Base-by-base conservation (phyloP, 1,140 invertebrate genomes). In the Lepidurus packardi region DNA sequence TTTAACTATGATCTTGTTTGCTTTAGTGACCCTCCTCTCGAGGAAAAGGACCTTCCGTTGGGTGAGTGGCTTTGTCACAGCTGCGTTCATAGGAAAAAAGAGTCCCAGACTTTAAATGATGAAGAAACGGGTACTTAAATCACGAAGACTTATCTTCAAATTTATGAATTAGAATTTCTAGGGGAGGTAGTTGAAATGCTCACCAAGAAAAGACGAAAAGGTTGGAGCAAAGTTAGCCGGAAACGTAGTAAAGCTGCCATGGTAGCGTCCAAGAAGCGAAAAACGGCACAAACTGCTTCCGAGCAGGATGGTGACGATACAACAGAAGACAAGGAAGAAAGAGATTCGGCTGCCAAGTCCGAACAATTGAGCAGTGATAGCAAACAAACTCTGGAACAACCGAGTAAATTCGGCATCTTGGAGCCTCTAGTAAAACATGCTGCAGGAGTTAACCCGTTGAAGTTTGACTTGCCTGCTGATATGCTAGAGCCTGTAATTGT, bases 11-110 rank as follows among this genome's bases (percentile, higher is more conserved):
- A 3, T 34, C 34, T 34, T 3, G 34, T 34, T 34, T 34, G 34
- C 34, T 86, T 73, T 82, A 95, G 94, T 87, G 93, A 97, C 87
- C 95, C 95, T 16, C 94, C 95, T 4, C 84, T 98, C 65, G 91
- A 93, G 80, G 92, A 94, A 82, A 90, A 91, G 80, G 93, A 96
- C 85, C 92, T 97, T 81, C 95, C 95, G n/a, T 87, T 89, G 81
- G 95, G 94, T 0, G 91, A 95, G 84, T 97, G 94, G 95, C 85
- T 95, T 78, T 98, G 95, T 83, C 91, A 94, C 80, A 90, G 91
- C 80, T 98, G 95, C 83, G 86, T 86, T 21, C 82, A 85, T 73
- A 81, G 80, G 47, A 87, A 86, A 82, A 75, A 74, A 13, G 41
- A 75, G 10, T 10, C 47, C 5, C 21, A 77, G 7, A 9, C 47